These are phyloP conservation scores for Zoanthus sansibaricus DNA, from an alignment of 92 coral and sea anemone genomes.

Conservation along the genomic window DNA sequence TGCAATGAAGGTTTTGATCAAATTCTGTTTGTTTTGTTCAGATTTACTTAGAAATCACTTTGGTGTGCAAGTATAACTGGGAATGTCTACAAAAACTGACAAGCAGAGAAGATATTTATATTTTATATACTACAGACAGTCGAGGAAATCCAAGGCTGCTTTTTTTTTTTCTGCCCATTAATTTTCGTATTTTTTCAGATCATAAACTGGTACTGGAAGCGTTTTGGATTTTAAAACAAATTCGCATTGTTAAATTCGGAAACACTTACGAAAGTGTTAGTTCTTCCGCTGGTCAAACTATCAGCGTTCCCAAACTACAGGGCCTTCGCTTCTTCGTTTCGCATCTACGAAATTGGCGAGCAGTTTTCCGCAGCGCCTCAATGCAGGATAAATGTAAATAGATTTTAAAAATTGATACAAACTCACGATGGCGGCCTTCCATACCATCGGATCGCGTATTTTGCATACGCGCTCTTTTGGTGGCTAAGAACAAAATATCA, in stretches of 20 bases:
- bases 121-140: constrained; percentile 30
- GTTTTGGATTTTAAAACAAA: constrained; percentile 22
- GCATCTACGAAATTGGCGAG: constrained; percentile 27
- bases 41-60: constrained; percentile 29
- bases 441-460: constrained; percentile 31
- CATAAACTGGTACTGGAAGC: constrained; percentile 27
- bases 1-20: constrained; percentile 27
- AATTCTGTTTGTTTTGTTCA: constrained; percentile 27
- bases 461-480: constrained; percentile 17
- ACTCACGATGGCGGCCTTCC: constrained; percentile 31
- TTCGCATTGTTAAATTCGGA: constrained; percentile 25
- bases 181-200: constrained; percentile 22
- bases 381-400: constrained; percentile 8
- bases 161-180: constrained; percentile 14
- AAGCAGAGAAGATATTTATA: constrained; percentile 25
- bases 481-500: neutral
- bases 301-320: constrained; percentile 27
- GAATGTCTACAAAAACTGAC: constrained; percentile 32
- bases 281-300: constrained; percentile 1
- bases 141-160: constrained; percentile 18
- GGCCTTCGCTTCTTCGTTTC: constrained; percentile 28
- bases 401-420: constrained; percentile 17
- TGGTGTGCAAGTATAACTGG: constrained; percentile 28
- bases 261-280: constrained; percentile 22
- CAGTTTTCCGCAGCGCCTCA: constrained; percentile 22